A percentile compares a stretch with the other conserved stretches of the same genome.
Conservation (phyloP, 2,888 invertebrate genomes). For the Xanthia togata region DNA sequence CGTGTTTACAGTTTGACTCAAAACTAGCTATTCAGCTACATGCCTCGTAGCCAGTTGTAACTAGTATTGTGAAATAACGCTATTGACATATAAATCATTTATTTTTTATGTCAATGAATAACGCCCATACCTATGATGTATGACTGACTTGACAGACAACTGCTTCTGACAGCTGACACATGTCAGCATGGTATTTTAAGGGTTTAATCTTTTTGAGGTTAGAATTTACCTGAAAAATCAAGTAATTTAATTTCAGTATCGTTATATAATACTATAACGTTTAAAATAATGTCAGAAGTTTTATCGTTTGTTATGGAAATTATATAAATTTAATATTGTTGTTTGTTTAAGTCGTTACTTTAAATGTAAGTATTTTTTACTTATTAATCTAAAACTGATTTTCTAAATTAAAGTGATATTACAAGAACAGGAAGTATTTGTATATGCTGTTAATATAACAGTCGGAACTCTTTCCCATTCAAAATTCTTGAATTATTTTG, state of each 20-base stretch:
- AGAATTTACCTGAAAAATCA: constrained; percentile 47
- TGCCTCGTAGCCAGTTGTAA: no score
- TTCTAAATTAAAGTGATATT: not conserved
- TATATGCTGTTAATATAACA: not conserved
- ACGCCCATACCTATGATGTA: no score
- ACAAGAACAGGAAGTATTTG: not conserved
- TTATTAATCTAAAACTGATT: not conserved
- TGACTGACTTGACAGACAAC: no score
- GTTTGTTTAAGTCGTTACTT: constrained; percentile 14
- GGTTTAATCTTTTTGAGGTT: constrained; percentile 43
- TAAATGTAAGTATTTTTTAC: constrained; percentile 39
- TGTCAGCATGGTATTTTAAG: constrained; percentile 22
- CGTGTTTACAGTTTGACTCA: no score
- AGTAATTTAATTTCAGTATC: constrained; percentile 30
- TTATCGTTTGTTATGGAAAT: constrained; percentile 19
- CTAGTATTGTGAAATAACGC: no score
- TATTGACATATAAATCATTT: no score
- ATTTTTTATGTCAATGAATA: no score
- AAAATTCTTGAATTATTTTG: not conserved
- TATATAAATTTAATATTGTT: constrained; percentile 18
- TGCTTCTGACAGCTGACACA: constrained; percentile 11
- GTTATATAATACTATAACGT: constrained; percentile 30
- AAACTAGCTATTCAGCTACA: no score
- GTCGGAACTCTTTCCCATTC: not conserved
- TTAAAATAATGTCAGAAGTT: constrained; percentile 15